Conservation (phyloP, 2,888 invertebrate genomes). For the Lepidocyrtoides sp. region DNA sequence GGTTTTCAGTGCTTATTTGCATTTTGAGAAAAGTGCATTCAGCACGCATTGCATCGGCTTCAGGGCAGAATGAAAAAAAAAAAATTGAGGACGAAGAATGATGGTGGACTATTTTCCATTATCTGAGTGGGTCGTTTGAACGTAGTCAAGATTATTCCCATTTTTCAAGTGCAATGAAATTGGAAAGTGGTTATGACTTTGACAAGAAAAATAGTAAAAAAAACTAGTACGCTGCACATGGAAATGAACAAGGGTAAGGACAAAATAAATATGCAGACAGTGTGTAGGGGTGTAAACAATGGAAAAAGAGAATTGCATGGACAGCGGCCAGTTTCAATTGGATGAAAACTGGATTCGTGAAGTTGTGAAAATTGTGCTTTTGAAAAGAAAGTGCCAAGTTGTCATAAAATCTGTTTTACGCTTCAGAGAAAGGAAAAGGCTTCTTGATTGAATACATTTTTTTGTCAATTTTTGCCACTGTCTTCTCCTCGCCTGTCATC, state of each 20-base stretch:
- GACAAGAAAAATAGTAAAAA: slow-evolving; percentile 16
- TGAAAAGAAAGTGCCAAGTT: neutral
- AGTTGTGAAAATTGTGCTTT: neutral
- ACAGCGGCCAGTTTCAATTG: neutral
- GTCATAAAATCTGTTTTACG: slow-evolving; percentile 13
- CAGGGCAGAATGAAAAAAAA: neutral
- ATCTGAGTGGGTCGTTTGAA: neutral
- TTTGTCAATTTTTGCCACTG: neutral
- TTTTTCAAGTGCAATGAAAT: slow-evolving; percentile 4
- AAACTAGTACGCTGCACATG: neutral
- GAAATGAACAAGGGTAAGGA: neutral
- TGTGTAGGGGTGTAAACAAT: neutral
- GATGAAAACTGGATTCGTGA: neutral
- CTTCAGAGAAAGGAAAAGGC: neutral
- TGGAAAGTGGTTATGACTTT: neutral
- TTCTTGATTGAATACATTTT: slow-evolving; percentile 1
- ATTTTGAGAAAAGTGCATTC: slow-evolving; percentile 17
- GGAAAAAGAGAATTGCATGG: neutral
- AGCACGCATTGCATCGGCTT: neutral
- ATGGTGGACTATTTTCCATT: neutral
- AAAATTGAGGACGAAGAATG: neutral
- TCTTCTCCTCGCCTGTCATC: neutral
- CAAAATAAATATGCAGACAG: neutral
- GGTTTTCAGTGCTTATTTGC: neutral
- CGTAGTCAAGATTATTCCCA: neutral